These are phyloP conservation scores for Polypedilum pembai DNA, from an alignment of 1,140 invertebrate species.

Conservation along the genomic window DNA sequence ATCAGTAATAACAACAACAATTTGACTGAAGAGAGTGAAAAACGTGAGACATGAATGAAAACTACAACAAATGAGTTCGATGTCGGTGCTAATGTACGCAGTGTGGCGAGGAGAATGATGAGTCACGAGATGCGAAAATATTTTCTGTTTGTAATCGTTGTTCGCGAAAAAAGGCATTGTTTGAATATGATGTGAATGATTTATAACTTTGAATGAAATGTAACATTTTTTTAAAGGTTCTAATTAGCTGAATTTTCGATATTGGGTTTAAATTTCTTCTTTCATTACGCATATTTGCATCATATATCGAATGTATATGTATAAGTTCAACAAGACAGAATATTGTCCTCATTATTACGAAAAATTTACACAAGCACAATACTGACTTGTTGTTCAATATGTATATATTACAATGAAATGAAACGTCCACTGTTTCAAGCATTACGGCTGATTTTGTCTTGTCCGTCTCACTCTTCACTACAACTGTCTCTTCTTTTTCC, in stretches of 20 bases:
- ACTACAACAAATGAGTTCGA: neutral
- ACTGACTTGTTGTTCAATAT: neutral
- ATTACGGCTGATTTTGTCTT: neutral
- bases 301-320: neutral
- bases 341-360: constrained; percentile 27
- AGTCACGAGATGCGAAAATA: neutral
- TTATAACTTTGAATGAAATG: no score
- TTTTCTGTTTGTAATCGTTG: no score
- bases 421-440: neutral
- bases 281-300: neutral
- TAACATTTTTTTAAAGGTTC: no score
- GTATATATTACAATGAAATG: constrained; percentile 9
- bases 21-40: neutral
- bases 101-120: neutral
- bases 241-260: neutral
- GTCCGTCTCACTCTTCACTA: constrained; percentile 1
- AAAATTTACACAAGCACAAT: constrained; percentile 27
- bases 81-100: neutral
- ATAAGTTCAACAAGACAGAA: no score
- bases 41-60: constrained; percentile 23
- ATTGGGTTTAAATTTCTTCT: neutral
- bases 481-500: constrained; percentile 6
- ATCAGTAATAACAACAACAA: neutral
- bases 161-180: no score
- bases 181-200: no score